Base-by-base conservation (phyloP, 2,113 vertebrate genomes). In the Genyomyrus donnyi region DNA sequence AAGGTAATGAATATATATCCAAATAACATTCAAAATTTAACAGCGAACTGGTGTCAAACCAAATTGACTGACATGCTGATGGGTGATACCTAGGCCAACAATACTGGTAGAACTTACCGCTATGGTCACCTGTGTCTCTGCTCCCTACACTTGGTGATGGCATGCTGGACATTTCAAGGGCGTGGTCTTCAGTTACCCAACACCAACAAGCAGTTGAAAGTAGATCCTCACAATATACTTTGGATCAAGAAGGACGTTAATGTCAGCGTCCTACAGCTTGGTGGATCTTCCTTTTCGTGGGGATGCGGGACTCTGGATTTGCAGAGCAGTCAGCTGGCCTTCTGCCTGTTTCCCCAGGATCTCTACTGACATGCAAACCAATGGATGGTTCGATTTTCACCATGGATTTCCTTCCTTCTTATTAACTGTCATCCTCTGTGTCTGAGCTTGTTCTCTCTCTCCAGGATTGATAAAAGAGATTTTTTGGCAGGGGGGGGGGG, bases 51-150 rank as follows among this genome's bases (percentile, higher is more conserved):
- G 35, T 42, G 35, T 42, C 74, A 80, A 15, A 39, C 19, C 70
- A 77, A 19, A 80, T 7, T 42, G 35, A 42, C 35, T 31, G 31
- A 77, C 70, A 77, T 27, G n/a, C 31, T 39, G 13, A 42, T 6
- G 1, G 39, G 11, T 42, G 35, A 35, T 19, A 42, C 35, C 35
- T 17, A 19, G 4, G 31, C 35, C 74, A 35, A 2, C 35, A 80
- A 42, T 39, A 7, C 1, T 42, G 74, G 35, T 19, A 80, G 35
- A 42, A 21, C 96, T 96, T 95, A 97, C 97, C 97, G 93, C 95
- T 93, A 93, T 95, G 92, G 89, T 96, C 96, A 0, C 97, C 97
- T 45, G 94, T 93, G 56, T 94, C 93, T 0, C 93, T 89, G 91
- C 95, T 96, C 91, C 92, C 92, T 39, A 91, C 91, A 0, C 96